Evolutionary conservation across 2,113 vertebrate genomes (phyloP), one percentile per base, ranked within the genome.

Genomic region (Ictidomys tridecemlineatus): DNA sequence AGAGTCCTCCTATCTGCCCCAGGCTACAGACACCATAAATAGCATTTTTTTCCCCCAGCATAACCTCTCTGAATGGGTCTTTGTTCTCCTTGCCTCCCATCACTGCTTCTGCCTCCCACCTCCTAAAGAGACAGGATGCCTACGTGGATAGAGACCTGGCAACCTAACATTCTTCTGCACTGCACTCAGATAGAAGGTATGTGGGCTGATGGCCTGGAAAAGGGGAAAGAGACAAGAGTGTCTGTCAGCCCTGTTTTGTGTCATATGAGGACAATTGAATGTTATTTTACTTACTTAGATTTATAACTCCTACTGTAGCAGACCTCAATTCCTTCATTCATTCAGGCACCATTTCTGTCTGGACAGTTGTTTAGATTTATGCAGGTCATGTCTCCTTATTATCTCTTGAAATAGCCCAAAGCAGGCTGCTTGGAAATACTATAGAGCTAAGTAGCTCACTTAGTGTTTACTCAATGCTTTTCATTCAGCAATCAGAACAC

Each of bases 361-460:
- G 70, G 95, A 86, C 32, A 58, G 70, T 79, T 91, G 63, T 91
- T 91, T 76, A 93, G 45, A 97, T 93, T 94, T 89, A 78, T 77
- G 34, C 28, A 89, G 56, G 70, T 85, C 73, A 37, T 70, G 82
- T 85, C 56, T 70, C 24, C 39, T 96, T 85, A 92, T 86, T 92
- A 86, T 94, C 79, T 94, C 87, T 89, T 93, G 63, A 96, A 91
- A 94, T 73, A 67, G 69, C 28, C 39, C 74, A 88, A 70, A 73
- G 37, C n/a, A 83, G 53, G 22, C n/a, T 42, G 39, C 2, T 4
- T 48, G 77, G 61, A 93, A 84, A 85, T 89, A 63, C 24, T 45
- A 37, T 53, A 89, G 84, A 91, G 39, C 42, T 18, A 56, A 91
- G 56, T 61, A 37, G 22, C 77, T 82, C 32, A 48, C 32, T 88